phyloP scores from a whole-genome alignment of 35 echinoderm and acorn worm species.

The Amphiura filiformis region DNA sequence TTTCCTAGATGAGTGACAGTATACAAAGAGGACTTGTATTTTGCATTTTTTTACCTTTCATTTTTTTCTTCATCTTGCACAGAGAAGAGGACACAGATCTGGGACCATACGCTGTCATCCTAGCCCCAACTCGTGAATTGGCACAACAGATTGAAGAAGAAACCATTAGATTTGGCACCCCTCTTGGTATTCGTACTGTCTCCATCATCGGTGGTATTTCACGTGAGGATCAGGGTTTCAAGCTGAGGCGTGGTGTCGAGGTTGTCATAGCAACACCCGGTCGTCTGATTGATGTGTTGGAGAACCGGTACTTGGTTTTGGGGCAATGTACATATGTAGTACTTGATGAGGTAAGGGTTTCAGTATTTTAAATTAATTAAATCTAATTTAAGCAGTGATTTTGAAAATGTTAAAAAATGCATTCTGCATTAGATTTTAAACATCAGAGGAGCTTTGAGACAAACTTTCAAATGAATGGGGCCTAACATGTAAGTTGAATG shows the following conservation, averaged over 20 bases:
- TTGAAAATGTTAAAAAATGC: neutral
- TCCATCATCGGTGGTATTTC: constrained; percentile 99
- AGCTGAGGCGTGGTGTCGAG: constrained; percentile 82
- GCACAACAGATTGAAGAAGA: constrained; percentile 98
- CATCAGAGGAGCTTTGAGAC: no score
- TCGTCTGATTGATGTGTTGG: constrained; percentile 98
- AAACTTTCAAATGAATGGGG: no score
- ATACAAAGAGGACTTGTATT: no score
- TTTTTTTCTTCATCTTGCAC: no score
- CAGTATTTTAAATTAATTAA: neutral
- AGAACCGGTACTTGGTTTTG: constrained; percentile 92
- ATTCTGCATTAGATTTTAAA: no score
- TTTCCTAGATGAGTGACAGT: no score
- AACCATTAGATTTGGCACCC: constrained; percentile 84
- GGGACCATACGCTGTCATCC: constrained; percentile 94
- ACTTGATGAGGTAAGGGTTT: constrained; percentile 84
- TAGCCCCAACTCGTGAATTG: constrained; percentile 93
- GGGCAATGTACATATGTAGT: constrained; percentile 96
- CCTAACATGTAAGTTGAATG: no score
- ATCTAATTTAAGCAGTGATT: no score
- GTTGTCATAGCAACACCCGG: constrained; percentile 98
- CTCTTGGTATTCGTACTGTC: constrained; percentile 88
- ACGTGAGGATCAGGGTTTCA: constrained; percentile 97
- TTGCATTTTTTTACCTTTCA: no score
- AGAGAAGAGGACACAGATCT: constrained; percentile 82